Base-by-base conservation (phyloP, 2,888 invertebrate species). In the Folsomia candida region DNA sequence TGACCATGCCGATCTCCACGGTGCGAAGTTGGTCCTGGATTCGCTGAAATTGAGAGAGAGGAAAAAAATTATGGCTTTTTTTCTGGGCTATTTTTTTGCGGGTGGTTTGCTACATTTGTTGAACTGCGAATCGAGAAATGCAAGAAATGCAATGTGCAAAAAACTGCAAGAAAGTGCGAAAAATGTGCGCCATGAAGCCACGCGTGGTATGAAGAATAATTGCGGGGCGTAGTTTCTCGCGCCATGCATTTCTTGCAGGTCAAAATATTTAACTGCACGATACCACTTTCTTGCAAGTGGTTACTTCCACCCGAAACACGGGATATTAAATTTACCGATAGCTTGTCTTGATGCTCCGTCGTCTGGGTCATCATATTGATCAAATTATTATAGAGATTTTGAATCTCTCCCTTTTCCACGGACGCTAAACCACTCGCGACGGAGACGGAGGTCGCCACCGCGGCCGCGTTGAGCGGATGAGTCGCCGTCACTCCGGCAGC, bases 1-100 rank as follows among this genome's bases (percentile, higher is more conserved):
- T 78, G 1, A 79, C 79, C 69, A 79, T 76, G 27, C 68, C 69
- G 3, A 64, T 57, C 29, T 79, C 78, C 59, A 79, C 26, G 6
- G 68, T 67, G 59, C 71, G 59, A 0, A 77, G 54, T 1, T 63
- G 70, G 18, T 78, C 77, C 2, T 29, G 58, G 6, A 79, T 37
- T 61, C 64, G 26, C 74, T 74, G 24, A 11, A 62, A 61, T 11
- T 18, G 4, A 24, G 4, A 37, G 22, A 27, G 27, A 57, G n/a
- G 29, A 18, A 20, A 54, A 57, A 51, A 27, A 54, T 11, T 9
- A 25, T 61, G 61, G 9, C 9, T 61, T 6, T 11, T 25, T 26
- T 61, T 6, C 27, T 61, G 14, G 18, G 14, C 20, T 61, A 18
- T n/a, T 2, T 20, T 4, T 63, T 63, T 63, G 63, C 9, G 3